Evolutionary conservation across 2,797 vertebrate species (phyloP).

Genomic region (Nyctibius grandis): DNA sequence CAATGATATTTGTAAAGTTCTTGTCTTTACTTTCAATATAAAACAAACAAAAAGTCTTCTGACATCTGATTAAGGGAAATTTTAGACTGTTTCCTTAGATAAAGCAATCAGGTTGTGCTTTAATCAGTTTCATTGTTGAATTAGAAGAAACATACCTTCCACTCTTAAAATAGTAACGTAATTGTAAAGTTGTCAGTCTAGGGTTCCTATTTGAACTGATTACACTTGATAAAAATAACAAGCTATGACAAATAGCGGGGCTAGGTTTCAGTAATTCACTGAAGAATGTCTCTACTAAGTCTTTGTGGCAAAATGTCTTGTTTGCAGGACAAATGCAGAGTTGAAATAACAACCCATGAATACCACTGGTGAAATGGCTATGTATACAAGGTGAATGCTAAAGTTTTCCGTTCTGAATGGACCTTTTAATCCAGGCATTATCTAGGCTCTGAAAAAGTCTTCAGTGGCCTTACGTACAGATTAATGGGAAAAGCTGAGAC

Average conservation of each 20-base stretch:
- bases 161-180: conserved; percentile 52
- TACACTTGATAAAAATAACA: conserved; percentile 72
- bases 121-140: conserved; percentile 15
- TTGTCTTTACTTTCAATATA: neutral
- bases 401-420: conserved; percentile 76
- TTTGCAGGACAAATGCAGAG: conserved; percentile 72
- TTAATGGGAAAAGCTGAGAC: conserved; percentile 76
- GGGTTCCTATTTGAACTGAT: conserved; percentile 60
- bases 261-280: conserved; percentile 72
- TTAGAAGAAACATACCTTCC: conserved; percentile 44
- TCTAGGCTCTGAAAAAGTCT: conserved; percentile 74
- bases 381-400: conserved; percentile 80
- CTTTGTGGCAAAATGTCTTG: conserved; percentile 74
- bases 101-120: conserved; percentile 8
- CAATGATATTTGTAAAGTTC: neutral
- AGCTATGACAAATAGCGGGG: conserved; percentile 65
- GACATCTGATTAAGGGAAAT: neutral
- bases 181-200: conserved; percentile 59
- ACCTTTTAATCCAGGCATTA: conserved; percentile 79
- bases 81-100: neutral
- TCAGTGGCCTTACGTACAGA: conserved; percentile 74
- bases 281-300: conserved; percentile 73
- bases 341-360: conserved; percentile 78
- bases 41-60: neutral
- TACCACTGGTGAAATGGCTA: conserved; percentile 75